Percentiles rank a stretch among this genome's conserved stretches.
These are phyloP conservation scores for Oscheius sp. DNA, from an alignment of 2,888 invertebrate species.

Conservation along the genomic window DNA sequence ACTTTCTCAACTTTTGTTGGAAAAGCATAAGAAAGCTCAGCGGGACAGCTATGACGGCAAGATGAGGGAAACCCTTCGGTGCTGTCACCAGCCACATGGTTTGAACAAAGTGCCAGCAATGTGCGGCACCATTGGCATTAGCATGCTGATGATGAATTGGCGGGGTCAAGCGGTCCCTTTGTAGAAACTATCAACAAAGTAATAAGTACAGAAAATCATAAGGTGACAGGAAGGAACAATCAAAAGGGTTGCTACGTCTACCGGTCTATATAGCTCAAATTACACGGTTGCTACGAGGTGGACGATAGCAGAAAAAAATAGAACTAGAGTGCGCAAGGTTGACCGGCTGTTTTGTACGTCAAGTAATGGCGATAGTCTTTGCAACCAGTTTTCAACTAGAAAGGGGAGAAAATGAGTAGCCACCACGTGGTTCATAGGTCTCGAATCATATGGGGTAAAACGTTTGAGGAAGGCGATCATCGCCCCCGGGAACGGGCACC, in stretches of 20 bases:
- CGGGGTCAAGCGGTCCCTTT: constrained; percentile 28
- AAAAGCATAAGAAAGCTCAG: constrained; percentile 11
- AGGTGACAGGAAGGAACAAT: neutral
- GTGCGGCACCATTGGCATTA: constrained; percentile 5
- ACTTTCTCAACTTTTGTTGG: constrained; percentile 22
- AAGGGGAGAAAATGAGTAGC: constrained; percentile 6
- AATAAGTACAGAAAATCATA: neutral
- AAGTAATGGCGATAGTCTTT: constrained; percentile 20
- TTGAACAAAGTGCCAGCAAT: neutral
- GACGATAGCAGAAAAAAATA: neutral
- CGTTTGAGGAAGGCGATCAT: constrained; percentile 9
- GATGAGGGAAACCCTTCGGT: neutral
- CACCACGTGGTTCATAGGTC: neutral
- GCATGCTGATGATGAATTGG: constrained; percentile 24
- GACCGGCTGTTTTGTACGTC: constrained; percentile 25
- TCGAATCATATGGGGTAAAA: neutral
- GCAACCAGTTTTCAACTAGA: constrained; percentile 29
- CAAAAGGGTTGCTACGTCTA: neutral
- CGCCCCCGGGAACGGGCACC: constrained; percentile 22
- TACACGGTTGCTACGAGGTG: neutral
- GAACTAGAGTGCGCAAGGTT: constrained; percentile 24
- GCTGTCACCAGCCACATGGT: neutral
- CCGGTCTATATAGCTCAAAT: neutral
- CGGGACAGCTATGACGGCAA: neutral
- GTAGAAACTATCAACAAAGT: neutral